phyloP scores from a whole-genome alignment of 92 coral and sea anemone species.

The Desmophyllum pertusum region DNA sequence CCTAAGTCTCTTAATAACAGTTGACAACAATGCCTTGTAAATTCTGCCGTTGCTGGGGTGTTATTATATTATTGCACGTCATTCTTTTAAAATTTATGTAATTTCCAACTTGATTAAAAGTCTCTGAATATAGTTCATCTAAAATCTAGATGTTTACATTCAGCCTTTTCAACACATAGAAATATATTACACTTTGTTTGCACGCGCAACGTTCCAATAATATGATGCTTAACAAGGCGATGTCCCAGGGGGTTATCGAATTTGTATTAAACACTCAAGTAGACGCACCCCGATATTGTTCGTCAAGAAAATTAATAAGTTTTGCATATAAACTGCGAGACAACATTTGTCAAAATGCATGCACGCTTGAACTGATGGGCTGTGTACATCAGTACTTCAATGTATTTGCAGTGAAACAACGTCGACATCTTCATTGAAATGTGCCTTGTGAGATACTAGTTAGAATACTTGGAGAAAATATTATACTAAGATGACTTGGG shows the following conservation, averaged over 20 bases:
- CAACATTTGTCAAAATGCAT: neutral
- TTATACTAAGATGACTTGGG: neutral
- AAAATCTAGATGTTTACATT: neutral
- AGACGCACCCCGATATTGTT: conserved; percentile 21
- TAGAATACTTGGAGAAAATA: neutral
- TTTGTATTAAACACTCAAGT: neutral
- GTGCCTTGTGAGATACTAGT: neutral
- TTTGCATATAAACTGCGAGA: conserved; percentile 7
- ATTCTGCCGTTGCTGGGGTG: neutral
- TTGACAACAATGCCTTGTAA: neutral
- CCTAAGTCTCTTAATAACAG: neutral
- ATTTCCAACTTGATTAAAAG: neutral
- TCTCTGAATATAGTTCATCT: neutral
- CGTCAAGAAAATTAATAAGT: neutral
- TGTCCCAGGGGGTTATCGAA: conserved; percentile 12
- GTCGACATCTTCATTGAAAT: neutral
- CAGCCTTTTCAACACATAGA: neutral
- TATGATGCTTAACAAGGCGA: neutral
- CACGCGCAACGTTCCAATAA: neutral
- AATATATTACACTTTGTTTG: neutral
- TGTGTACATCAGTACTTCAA: neutral
- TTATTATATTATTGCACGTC: neutral
- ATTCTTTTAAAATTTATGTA: neutral
- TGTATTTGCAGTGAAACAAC: neutral
- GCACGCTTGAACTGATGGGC: neutral